phyloP scores from a whole-genome alignment of 2,797 vertebrate genomes.

The Myotis vivesi region DNA sequence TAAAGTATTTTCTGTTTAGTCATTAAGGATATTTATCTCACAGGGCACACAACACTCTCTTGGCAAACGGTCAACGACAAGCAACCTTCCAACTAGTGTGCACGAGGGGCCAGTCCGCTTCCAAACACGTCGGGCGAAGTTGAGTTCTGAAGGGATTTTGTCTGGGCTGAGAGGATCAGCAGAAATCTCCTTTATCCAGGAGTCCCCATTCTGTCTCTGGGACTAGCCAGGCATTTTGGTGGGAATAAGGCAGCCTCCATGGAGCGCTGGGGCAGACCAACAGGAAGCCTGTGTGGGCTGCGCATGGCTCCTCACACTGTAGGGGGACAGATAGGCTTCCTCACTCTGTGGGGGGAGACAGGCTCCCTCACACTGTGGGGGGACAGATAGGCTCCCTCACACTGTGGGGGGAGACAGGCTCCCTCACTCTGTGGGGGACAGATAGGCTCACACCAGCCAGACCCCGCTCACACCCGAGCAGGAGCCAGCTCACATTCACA shows the following conservation, averaged over 20 bases:
- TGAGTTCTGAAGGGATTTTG: not conserved
- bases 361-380: too few relatives aligned
- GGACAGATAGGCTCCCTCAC: too few relatives aligned
- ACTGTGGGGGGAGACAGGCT: too few relatives aligned
- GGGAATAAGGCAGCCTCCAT: not conserved
- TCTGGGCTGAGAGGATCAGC: not conserved
- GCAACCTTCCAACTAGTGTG: not conserved
- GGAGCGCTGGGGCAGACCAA: not conserved
- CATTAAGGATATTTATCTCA: not conserved
- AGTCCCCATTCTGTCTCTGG: not conserved
- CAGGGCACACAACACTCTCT: not conserved
- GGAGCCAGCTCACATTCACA: not conserved
- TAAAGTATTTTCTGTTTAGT: not conserved
- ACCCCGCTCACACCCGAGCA: not conserved
- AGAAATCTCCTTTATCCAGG: not conserved
- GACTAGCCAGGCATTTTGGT: not conserved
- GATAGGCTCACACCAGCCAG: not conserved
- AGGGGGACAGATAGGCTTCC: too few relatives aligned
- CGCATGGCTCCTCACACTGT: not conserved
- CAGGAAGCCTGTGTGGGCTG: not conserved
- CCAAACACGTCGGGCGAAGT: not conserved
- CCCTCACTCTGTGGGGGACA: not conserved
- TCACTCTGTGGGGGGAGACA: too few relatives aligned
- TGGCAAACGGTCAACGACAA: not conserved
- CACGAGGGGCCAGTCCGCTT: not conserved